Conservation (phyloP, 1,140 invertebrate species). For the Dendroctonus valens region DNA sequence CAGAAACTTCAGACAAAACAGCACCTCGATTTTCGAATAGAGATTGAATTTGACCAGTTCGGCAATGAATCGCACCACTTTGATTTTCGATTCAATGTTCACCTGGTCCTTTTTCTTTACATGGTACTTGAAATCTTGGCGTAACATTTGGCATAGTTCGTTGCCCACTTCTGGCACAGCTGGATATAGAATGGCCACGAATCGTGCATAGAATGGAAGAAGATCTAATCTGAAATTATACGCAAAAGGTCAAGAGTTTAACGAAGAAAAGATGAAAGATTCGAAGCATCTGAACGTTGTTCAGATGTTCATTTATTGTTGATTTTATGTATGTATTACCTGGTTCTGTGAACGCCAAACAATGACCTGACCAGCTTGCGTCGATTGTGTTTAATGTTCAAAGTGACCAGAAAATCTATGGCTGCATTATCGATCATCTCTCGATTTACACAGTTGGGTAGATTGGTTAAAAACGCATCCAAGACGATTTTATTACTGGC, state of each 20-base stretch:
- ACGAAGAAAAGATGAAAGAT: no score
- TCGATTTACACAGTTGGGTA: conserved; percentile 93
- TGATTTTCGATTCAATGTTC: conserved; percentile 98
- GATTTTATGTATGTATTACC: conserved; percentile 13
- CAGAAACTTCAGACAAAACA: conserved; percentile 91
- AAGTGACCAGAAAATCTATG: conserved; percentile 90
- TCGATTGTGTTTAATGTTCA: conserved; percentile 93
- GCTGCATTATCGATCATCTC: conserved; percentile 97
- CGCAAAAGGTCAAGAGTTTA: background rate
- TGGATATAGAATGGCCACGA: conserved; percentile 90
- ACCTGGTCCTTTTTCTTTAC: conserved; percentile 97
- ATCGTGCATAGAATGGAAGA: conserved; percentile 91
- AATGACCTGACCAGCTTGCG: conserved; percentile 85
- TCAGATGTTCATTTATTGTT: no score
- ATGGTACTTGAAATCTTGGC: conserved; percentile 94
- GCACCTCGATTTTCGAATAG: conserved; percentile 90
- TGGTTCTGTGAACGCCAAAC: conserved; percentile 77
- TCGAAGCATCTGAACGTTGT: no score
- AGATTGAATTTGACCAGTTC: conserved; percentile 96
- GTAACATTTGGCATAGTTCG: conserved; percentile 84
- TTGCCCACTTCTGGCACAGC: conserved; percentile 83
- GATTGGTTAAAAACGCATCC: conserved; percentile 82
- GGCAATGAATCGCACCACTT: conserved; percentile 94
- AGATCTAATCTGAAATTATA: conserved; percentile 73
- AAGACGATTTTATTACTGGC: conserved; percentile 57